These are phyloP conservation scores for Polietes domitor DNA, from an alignment of 2,888 invertebrate genomes.

Conservation along the genomic window DNA sequence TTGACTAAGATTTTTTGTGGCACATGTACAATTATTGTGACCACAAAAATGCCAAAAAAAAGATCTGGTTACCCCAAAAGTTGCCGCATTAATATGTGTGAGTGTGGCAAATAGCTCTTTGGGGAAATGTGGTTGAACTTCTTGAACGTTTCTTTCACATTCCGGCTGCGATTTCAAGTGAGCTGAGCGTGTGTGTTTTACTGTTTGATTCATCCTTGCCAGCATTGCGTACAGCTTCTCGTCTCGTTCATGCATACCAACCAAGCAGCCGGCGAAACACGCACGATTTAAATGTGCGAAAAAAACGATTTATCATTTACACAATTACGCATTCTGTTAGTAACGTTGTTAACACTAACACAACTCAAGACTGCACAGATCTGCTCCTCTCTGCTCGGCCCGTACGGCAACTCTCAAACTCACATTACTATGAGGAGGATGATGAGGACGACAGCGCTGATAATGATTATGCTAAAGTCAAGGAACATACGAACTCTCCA, in stretches of 20 bases:
- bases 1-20: too few relatives aligned
- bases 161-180: not conserved
- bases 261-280: conserved; percentile 58
- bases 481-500: not conserved
- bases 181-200: not conserved
- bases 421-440: not conserved
- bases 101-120: conserved; percentile 38
- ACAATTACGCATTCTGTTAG: conserved; percentile 69
- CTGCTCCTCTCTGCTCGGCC: not conserved
- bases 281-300: conserved; percentile 67
- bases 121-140: conserved; percentile 57
- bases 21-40: too few relatives aligned
- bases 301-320: conserved; percentile 70
- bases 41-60: not conserved
- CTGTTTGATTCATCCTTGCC: conserved; percentile 31
- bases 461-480: conserved; percentile 22
- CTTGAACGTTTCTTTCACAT: conserved; percentile 33
- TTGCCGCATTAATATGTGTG: conserved; percentile 5
- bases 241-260: conserved; percentile 47
- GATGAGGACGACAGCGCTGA: conserved; percentile 19
- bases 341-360: conserved; percentile 56
- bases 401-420: not conserved
- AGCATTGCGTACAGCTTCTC: conserved; percentile 7
- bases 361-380: conserved; percentile 26
- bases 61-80: conserved; percentile 38